These are phyloP conservation scores for Mellivora capensis DNA, from an alignment of 2,113 vertebrate genomes.

Conservation along the genomic window DNA sequence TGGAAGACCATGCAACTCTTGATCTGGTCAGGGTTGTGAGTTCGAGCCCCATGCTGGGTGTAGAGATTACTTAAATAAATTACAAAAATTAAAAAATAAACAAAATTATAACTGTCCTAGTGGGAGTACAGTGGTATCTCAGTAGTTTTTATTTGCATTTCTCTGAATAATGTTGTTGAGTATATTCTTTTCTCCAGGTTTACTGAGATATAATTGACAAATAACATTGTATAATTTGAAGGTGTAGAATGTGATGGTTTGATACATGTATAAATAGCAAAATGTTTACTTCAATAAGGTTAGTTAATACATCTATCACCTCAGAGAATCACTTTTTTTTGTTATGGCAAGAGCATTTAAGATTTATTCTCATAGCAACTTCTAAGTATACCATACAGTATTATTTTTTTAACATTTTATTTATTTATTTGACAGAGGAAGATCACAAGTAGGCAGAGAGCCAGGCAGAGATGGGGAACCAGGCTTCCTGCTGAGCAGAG, in stretches of 20 bases:
- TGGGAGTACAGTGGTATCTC: not conserved
- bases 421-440: too few relatives aligned
- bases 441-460: too few relatives aligned
- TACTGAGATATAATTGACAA: not conserved
- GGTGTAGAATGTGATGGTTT: not conserved
- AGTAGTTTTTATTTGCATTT: not conserved
- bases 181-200: not conserved
- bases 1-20: not conserved
- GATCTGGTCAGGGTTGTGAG: not conserved
- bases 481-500: too few relatives aligned
- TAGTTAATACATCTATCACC: not conserved
- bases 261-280: not conserved
- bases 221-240: not conserved
- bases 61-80: not conserved
- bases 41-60: not conserved
- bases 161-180: not conserved
- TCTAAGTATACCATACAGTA: not conserved
- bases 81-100: not conserved
- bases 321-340: not conserved
- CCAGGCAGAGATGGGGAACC: too few relatives aligned
- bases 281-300: not conserved
- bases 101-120: not conserved
- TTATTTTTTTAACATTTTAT: not conserved
- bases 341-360: not conserved
- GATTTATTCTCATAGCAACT: not conserved